phyloP scores from a whole-genome alignment of 2,113 vertebrate genomes.

The Syngnathus scovelli region DNA sequence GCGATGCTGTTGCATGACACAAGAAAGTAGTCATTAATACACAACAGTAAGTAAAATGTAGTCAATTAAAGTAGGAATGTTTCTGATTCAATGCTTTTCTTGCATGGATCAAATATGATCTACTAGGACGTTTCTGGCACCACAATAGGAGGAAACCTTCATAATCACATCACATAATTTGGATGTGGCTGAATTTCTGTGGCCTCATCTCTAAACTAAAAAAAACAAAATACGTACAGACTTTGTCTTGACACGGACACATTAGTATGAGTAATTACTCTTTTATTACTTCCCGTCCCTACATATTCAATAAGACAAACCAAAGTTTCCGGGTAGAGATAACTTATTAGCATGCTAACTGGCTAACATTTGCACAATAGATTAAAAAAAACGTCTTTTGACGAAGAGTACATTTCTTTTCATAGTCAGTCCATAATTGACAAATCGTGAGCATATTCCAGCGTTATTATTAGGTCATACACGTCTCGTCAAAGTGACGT shows the following conservation, averaged over 20 bases:
- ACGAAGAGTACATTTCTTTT: too few relatives aligned
- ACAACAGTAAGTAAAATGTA: neutral
- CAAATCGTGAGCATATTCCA: neutral
- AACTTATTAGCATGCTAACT: neutral
- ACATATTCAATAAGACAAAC: neutral
- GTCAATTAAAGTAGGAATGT: neutral
- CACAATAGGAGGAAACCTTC: constrained; percentile 21
- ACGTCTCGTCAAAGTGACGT: neutral
- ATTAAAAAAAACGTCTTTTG: neutral
- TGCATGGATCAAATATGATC: constrained; percentile 22
- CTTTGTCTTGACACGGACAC: neutral
- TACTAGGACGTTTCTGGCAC: constrained; percentile 7
- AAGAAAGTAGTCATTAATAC: constrained; percentile 17
- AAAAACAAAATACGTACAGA: neutral
- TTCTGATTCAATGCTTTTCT: constrained; percentile 24
- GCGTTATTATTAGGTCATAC: neutral
- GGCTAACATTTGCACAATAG: neutral
- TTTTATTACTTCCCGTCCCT: neutral
- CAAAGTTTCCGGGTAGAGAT: neutral
- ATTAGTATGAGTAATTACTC: neutral
- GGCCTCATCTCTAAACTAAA: neutral
- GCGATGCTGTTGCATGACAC: constrained; percentile 84
- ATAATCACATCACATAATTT: constrained; percentile 40
- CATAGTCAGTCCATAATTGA: neutral
- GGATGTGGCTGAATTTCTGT: constrained; percentile 4